Base-by-base conservation (phyloP, 1,140 invertebrate genomes). In the Drosophila sp. region DNA sequence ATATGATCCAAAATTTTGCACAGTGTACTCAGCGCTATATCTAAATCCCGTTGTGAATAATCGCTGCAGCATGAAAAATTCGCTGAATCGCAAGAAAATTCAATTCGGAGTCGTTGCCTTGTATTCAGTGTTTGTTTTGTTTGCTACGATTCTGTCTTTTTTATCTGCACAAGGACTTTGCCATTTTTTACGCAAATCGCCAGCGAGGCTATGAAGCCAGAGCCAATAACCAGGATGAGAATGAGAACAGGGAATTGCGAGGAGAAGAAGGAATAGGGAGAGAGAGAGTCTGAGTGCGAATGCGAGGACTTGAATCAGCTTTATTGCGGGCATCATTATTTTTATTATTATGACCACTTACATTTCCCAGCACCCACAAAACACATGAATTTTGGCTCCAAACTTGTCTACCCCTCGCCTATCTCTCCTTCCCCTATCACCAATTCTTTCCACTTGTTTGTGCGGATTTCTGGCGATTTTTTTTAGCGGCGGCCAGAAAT, bases 281-380 rank as follows among this genome's bases (percentile, higher is more conserved):
- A 2, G 2, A 3, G 36, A n/a, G 9, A 38, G 64, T 36, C 56
- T 43, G 54, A 67, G 54, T 51, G 51, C 40, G 54, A 67, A 48
- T 51, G 51, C 40, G 65, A 87, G 83, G 70, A 89, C 76, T 87
- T 83, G 83, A 87, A 87, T 87, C 83, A 87, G 83, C 83, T 87
- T 87, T 87, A 87, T 87, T 87, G 83, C 83, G 64, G 72, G 83
- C 83, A 87, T 87, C 83, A 87, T 87, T 87, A 87, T 87, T 87
- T 87, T 87, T 87, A 87, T 87, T 87, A 87, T 87, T 87, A 87
- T 87, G 83, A 80, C 83, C 83, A 87, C 83, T 87, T 87, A 87
- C 83, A 87, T 83, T 83, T 82, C 57, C 67, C 83, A 61, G 64
- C 78, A 72, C 79, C 69, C 72, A 78, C 51, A 62, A 34, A 34